Conservation (phyloP, 1,140 invertebrate species). For the Asbolus verrucosus region DNA sequence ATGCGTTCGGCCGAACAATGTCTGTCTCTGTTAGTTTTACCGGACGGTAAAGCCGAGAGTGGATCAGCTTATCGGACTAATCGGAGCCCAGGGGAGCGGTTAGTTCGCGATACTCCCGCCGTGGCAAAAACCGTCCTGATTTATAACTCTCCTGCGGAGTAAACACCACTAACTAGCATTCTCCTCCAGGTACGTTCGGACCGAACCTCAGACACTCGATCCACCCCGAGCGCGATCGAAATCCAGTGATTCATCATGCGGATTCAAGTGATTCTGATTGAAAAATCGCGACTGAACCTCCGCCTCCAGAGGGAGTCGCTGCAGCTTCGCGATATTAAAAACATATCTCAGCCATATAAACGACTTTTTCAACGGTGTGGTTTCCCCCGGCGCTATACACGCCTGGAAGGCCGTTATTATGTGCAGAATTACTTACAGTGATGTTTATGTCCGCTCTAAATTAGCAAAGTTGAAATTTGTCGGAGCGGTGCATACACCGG, state of each 20-base stretch:
- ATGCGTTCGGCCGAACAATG: slow-evolving; percentile 33
- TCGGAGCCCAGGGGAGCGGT: slow-evolving; percentile 59
- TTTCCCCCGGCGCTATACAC: not conserved
- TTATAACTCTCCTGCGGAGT: slow-evolving; percentile 58
- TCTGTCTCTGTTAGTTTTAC: slow-evolving; percentile 43
- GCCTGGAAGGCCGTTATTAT: slow-evolving; percentile 13
- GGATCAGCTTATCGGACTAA: slow-evolving; percentile 60
- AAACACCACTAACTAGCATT: slow-evolving; percentile 55
- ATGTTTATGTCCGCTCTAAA: slow-evolving; percentile 24
- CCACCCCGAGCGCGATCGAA: not conserved
- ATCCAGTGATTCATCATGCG: slow-evolving; percentile 45
- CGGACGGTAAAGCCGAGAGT: slow-evolving; percentile 37
- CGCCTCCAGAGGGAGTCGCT: not conserved
- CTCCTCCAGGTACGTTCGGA: slow-evolving; percentile 38
- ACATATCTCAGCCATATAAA: slow-evolving; percentile 4
- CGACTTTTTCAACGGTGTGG: not conserved
- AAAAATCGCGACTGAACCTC: slow-evolving; percentile 43
- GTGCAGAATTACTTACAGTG: slow-evolving; percentile 9
- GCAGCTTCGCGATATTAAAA: slow-evolving; percentile 17
- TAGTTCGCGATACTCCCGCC: slow-evolving; percentile 59
- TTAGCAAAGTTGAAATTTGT: slow-evolving; percentile 1
- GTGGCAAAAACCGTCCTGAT: slow-evolving; percentile 59
- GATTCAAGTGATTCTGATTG: slow-evolving; percentile 52
- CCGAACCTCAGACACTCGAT: slow-evolving; percentile 5
- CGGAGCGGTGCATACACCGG: not conserved